Evolutionary conservation across 2,797 vertebrate genomes (phyloP), one percentile per base, ranked within the genome.

Genomic region (Pagetopsis macropterus): DNA sequence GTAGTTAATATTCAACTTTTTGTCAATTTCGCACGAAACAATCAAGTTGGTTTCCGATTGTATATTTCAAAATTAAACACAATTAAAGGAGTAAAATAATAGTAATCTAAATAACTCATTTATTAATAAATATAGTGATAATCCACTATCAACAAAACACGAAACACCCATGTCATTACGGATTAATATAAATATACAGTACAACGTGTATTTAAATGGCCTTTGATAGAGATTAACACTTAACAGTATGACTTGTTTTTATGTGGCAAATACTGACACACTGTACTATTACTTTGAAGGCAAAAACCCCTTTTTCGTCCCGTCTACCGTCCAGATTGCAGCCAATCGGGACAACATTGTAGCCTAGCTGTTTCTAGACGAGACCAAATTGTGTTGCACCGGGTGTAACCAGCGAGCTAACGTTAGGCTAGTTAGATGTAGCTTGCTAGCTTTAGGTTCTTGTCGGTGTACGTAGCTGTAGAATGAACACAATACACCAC

Each of bases 371-470:
- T 93, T 92, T 89, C 89, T 40, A 64, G 63, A 69, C 90, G 91
- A 64, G 12, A 55, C 44, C n/a, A 41, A 83, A 75, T 58, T 57
- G 19, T 9, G 89, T 78, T 77, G 76, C 92, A 91, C 91, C 89
- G 88, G 89, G 84, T 92, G 89, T 90, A 89, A 85, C 87, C 83
- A 78, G 23, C 52, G 23, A 86, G 88, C 91, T 86, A 91, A 76
- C 66, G 60, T 77, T 92, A 92, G 91, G 88, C 88, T 92, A 92
- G 89, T 81, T 89, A 91, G 87, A 75, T 75, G 87, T 92, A 91
- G 89, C 89, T 60, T 70, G 78, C 76, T 91, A 90, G 88, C 87
- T 81, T 51, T 82, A 87, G 83, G 46, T 71, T 77, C 21, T 55
- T 81, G 31, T 68, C 65, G 71, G 41, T 44, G 49, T 74, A 70